Conservation (phyloP, 2,113 vertebrate species). For the Anas platyrhynchos region DNA sequence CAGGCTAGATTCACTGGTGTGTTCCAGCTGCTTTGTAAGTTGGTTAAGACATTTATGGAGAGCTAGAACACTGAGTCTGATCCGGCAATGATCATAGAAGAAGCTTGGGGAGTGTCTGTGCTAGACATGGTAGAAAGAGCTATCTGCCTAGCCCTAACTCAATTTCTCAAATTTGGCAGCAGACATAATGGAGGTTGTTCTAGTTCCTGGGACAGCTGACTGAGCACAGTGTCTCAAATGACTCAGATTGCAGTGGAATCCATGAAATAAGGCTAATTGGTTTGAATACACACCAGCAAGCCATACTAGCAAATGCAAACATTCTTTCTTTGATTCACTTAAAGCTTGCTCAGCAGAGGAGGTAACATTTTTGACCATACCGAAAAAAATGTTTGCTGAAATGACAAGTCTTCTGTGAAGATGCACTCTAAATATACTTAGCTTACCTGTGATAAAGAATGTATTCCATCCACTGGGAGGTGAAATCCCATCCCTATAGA, state of each 20-base stretch:
- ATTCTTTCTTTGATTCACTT: background rate
- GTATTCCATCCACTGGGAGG: slow-evolving; percentile 90
- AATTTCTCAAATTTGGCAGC: background rate
- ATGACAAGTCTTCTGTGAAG: background rate
- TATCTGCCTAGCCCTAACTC: background rate
- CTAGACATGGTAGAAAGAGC: fast-evolving
- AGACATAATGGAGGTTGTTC: background rate
- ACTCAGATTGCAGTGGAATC: background rate
- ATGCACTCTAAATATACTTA: background rate
- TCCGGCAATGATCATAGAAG: background rate
- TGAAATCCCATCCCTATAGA: slow-evolving; percentile 96
- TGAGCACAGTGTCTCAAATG: fast-evolving
- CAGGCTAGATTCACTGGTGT: background rate
- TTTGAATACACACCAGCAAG: background rate
- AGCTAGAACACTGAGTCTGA: background rate
- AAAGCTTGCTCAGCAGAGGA: background rate
- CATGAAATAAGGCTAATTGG: background rate
- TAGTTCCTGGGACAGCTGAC: background rate
- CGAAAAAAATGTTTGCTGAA: background rate
- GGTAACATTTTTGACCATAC: background rate
- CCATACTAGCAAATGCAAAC: background rate
- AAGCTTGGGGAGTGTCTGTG: background rate
- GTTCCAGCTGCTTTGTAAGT: background rate
- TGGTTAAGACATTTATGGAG: background rate
- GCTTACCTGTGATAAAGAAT: slow-evolving; percentile 87